A percentile compares a stretch with the other conserved stretches of the same genome.
Evolutionary conservation across 2,797 vertebrate genomes (phyloP).

Genomic region (Ibycter americanus): DNA sequence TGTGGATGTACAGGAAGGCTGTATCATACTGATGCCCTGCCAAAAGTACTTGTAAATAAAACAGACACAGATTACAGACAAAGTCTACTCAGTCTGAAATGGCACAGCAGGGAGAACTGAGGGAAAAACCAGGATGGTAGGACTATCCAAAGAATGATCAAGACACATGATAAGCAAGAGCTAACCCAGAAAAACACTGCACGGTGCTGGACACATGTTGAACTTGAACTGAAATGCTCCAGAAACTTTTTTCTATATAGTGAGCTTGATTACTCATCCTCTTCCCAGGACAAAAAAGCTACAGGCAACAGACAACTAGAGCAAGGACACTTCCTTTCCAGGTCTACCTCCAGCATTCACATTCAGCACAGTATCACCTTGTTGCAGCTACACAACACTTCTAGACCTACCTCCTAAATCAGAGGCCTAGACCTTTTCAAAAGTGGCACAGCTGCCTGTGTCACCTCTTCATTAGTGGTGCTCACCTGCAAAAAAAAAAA

Average conservation of each 20-base stretch:
- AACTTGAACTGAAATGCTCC: not conserved
- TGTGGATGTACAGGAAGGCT: not conserved
- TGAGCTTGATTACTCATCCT: not conserved
- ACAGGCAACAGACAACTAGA: not conserved
- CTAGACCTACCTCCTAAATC: not conserved
- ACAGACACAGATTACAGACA: not conserved
- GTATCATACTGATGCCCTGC: not conserved
- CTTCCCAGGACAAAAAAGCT: not conserved
- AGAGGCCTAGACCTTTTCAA: not conserved
- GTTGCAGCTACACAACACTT: not conserved
- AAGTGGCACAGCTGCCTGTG: not conserved
- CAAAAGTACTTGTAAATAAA: not conserved
- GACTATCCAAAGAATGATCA: not conserved
- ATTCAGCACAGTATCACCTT: rapidly evolving
- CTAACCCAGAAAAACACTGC: not conserved
- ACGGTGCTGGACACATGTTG: not conserved
- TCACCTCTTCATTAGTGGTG: too few species aligned
- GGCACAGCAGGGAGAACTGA: not conserved
- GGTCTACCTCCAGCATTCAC: not conserved
- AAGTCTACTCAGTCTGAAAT: not conserved
- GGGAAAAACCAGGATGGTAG: not conserved
- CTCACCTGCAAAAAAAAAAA: not conserved
- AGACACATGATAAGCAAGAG: not conserved
- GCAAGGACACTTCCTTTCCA: not conserved
- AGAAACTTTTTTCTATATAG: not conserved